Evolutionary conservation across 1,140 invertebrate species (phyloP).

Genomic region (Coenobita brevimanus): DNA sequence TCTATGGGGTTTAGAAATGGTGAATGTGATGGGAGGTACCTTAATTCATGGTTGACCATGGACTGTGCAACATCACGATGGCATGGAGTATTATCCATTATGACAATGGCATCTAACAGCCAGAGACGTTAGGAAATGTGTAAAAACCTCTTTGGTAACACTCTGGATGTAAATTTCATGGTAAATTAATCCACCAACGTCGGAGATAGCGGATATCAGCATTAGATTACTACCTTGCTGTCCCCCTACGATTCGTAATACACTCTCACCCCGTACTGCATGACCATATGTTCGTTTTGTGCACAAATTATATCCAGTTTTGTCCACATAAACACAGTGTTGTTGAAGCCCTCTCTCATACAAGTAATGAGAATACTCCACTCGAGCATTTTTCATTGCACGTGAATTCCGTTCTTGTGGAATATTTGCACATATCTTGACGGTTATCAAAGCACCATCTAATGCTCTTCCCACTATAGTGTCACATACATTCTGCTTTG

Average conservation of each 20-base stretch:
- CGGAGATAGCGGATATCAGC: conserved; percentile 26
- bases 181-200: conserved; percentile 8
- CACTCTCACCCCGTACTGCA: conserved; percentile 12
- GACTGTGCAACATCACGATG: neutral
- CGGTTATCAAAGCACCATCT: neutral
- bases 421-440: conserved; percentile 24
- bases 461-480: conserved; percentile 17
- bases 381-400: conserved; percentile 20
- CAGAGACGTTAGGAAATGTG: neutral
- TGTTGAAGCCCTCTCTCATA: conserved; percentile 8
- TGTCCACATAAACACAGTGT: conserved; percentile 12
- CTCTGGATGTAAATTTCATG: too few relatives aligned
- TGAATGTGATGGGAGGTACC: conserved; percentile 18
- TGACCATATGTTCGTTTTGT: conserved; percentile 23
- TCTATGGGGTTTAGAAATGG: conserved; percentile 21
- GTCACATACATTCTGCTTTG: neutral
- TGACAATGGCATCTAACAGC: neutral
- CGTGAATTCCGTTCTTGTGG: neutral
- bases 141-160: conserved; percentile 6
- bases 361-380: conserved; percentile 30
- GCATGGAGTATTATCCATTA: conserved; percentile 19
- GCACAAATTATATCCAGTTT: conserved; percentile 31
- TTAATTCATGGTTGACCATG: neutral
- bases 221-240: conserved; percentile 14
- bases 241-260: conserved; percentile 4